These are phyloP conservation scores for Sebastes nivosus DNA, from an alignment of 2,797 vertebrate species.

Conservation along the genomic window DNA sequence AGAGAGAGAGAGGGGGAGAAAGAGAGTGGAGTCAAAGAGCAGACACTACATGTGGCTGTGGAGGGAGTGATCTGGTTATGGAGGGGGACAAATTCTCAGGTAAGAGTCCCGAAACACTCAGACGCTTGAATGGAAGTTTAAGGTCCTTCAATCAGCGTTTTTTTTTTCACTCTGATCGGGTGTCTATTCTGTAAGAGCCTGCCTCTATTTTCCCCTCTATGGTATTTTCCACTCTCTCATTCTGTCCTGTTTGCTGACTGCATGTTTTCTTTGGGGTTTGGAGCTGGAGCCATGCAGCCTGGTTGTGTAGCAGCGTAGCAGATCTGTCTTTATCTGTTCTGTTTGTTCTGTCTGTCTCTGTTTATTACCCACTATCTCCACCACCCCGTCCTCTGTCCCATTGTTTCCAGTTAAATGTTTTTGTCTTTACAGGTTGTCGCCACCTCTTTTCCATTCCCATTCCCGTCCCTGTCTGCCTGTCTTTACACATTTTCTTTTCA, in stretches of 20 bases:
- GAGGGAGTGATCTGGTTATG: slow-evolving; percentile 81
- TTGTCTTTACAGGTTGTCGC: slow-evolving; percentile 14
- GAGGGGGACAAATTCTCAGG: slow-evolving; percentile 88
- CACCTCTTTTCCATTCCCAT: not conserved
- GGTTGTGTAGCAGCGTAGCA: slow-evolving; percentile 50
- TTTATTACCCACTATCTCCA: slow-evolving; percentile 1
- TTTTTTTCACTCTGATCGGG: not conserved
- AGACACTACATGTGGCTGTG: slow-evolving; percentile 79
- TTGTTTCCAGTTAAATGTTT: slow-evolving; percentile 28
- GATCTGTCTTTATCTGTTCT: slow-evolving; percentile 38
- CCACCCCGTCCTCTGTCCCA: not conserved
- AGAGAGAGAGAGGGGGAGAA: slow-evolving; percentile 42
- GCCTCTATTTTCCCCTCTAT: slow-evolving; percentile 59
- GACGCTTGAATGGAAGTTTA: slow-evolving; percentile 15
- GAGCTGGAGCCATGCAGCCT: slow-evolving; percentile 53
- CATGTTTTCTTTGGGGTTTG: slow-evolving; percentile 75
- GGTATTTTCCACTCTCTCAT: slow-evolving; percentile 82
- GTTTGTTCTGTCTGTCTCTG: slow-evolving; percentile 29
- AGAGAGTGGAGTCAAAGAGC: slow-evolving; percentile 64
- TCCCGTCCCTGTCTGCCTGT: not conserved
- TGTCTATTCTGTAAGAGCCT: slow-evolving; percentile 44
- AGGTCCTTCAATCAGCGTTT: slow-evolving; percentile 11
- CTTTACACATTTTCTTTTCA: not conserved
- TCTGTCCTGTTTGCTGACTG: slow-evolving; percentile 78
- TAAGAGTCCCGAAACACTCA: slow-evolving; percentile 65